These are phyloP conservation scores for Amiota communis DNA, from an alignment of 2,888 invertebrate species.

Conservation along the genomic window DNA sequence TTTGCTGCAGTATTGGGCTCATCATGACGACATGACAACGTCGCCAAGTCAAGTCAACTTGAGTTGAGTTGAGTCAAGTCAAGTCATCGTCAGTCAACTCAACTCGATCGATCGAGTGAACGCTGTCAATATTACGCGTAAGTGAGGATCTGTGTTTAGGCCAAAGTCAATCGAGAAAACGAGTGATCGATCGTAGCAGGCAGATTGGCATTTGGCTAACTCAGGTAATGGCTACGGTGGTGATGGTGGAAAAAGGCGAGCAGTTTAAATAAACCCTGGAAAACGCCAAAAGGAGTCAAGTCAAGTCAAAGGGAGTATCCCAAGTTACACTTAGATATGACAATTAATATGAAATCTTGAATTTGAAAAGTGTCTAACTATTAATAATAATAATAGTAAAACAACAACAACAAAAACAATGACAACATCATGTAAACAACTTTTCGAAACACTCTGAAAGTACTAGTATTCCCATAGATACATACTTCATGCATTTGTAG, in stretches of 20 bases:
- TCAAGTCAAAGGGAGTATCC: too few relatives aligned
- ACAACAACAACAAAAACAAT: slow-evolving; percentile 14
- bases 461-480: slow-evolving; percentile 12
- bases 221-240: neutral
- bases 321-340: neutral
- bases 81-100: slow-evolving; percentile 38
- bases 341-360: slow-evolving; percentile 29
- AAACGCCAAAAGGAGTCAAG: too few relatives aligned
- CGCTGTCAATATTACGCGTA: slow-evolving; percentile 58
- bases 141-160: slow-evolving; percentile 25
- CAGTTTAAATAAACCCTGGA: too few relatives aligned
- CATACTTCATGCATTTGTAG: slow-evolving; percentile 11
- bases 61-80: slow-evolving; percentile 47
- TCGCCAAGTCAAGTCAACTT: slow-evolving; percentile 16
- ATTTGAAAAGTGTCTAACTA: slow-evolving; percentile 30
- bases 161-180: slow-evolving; percentile 1
- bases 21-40: slow-evolving; percentile 27
- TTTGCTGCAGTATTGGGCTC: slow-evolving; percentile 24
- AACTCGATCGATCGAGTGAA: slow-evolving; percentile 33
- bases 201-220: neutral
- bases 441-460: slow-evolving; percentile 25
- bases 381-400: slow-evolving; percentile 27
- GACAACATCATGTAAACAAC: slow-evolving; percentile 23
- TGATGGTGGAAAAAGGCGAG: neutral
- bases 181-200: neutral